Conservation (phyloP, 2,797 vertebrate genomes). For the Peromyscus nudipes region DNA sequence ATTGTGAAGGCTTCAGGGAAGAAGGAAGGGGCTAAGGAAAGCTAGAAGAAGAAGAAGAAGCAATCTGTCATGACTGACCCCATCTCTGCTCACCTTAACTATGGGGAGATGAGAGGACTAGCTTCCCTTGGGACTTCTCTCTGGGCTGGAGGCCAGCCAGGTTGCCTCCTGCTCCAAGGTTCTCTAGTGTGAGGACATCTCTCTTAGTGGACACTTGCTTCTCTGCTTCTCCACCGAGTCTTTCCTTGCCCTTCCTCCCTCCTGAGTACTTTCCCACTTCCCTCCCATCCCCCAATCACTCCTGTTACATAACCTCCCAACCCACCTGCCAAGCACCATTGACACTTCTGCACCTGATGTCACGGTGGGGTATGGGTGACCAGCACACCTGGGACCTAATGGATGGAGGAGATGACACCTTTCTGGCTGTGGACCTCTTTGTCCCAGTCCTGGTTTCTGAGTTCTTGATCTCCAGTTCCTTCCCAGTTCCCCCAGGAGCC, state of each 20-base stretch:
- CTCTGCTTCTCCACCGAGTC: not conserved
- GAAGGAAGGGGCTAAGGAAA: not conserved
- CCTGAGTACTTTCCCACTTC: not conserved
- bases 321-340: constrained; percentile 4
- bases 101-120: not conserved
- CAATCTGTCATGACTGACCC: not conserved
- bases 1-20: not conserved
- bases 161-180: not conserved
- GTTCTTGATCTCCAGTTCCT: not conserved
- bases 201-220: not conserved
- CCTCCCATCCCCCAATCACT: not conserved
- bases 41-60: not conserved
- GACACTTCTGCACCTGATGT: not conserved
- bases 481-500: not conserved
- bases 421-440: not conserved
- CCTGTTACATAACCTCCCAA: constrained; percentile 48
- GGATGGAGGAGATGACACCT: not conserved
- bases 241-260: not conserved
- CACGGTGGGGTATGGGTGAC: not conserved
- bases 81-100: not conserved
- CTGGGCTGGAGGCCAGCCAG: not conserved
- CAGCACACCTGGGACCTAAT: constrained; percentile 13
- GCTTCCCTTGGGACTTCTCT: not conserved
- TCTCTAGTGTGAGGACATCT: not conserved
- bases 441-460: not conserved